Evolutionary conservation across 2,797 vertebrate species (phyloP).

Genomic region (Eulemur coronatus): DNA sequence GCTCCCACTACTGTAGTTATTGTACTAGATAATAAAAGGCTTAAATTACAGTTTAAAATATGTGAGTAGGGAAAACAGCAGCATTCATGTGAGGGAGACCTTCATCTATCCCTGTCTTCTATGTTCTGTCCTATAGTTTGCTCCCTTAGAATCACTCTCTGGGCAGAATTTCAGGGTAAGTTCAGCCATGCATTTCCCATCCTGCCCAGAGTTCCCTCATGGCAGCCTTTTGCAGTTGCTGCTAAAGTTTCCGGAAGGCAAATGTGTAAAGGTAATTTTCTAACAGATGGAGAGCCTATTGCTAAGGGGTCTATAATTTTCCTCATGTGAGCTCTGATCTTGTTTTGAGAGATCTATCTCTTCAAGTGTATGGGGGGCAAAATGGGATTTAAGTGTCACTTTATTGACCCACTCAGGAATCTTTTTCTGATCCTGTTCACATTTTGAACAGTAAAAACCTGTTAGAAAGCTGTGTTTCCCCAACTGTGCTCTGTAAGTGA

Average conservation of each 20-base stretch:
- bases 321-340: not conserved
- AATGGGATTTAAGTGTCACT: not conserved
- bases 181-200: not conserved
- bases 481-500: not conserved
- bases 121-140: not conserved
- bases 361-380: not conserved
- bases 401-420: not conserved
- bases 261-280: not conserved
- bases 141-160: not conserved
- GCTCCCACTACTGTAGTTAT: not conserved
- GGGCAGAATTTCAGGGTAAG: not conserved
- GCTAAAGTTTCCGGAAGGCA: not conserved
- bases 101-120: not conserved
- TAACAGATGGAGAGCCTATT: not conserved
- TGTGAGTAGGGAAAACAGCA: not conserved
- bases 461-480: not conserved
- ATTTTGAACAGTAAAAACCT: not conserved
- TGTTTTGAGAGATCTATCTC: constrained; percentile 11
- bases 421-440: not conserved
- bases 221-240: not conserved
- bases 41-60: constrained; percentile 17
- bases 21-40: not conserved
- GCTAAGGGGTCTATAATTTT: not conserved
- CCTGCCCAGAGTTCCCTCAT: not conserved
- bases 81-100: not conserved